Conservation (phyloP, 2,888 invertebrate genomes). For the Ferrisia virgata region DNA sequence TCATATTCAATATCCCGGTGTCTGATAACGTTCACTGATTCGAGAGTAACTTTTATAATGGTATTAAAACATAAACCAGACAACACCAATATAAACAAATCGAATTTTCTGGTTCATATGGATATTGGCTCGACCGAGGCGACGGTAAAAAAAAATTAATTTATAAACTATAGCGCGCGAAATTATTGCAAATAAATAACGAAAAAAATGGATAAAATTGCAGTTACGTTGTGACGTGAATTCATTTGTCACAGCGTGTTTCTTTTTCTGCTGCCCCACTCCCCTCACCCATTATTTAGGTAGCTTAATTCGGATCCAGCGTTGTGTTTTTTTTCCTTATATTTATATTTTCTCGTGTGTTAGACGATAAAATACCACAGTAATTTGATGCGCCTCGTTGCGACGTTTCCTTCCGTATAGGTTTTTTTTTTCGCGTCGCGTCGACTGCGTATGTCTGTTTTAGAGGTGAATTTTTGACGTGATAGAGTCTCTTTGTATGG, state of each 20-base stretch:
- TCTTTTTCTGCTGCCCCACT: too few species aligned
- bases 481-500: background rate
- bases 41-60: background rate
- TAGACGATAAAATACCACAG: conserved; percentile 2
- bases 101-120: background rate
- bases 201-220: background rate
- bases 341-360: background rate
- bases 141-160: background rate
- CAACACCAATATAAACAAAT: background rate
- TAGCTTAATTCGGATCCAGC: background rate
- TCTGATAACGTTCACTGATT: background rate
- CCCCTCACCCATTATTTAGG: background rate
- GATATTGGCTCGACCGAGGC: background rate
- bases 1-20: background rate
- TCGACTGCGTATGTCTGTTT: background rate
- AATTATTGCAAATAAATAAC: background rate
- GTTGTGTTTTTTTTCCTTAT: background rate
- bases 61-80: background rate
- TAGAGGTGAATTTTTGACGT: background rate
- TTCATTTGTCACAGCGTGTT: background rate
- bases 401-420: background rate
- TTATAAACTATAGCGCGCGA: background rate
- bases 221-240: background rate
- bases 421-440: background rate
- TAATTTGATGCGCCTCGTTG: conserved; percentile 6